A percentile compares a stretch with the other conserved stretches of the same genome.
Evolutionary conservation across 2,888 invertebrate genomes (phyloP).

Genomic region (Hypselothyrea guttata): DNA sequence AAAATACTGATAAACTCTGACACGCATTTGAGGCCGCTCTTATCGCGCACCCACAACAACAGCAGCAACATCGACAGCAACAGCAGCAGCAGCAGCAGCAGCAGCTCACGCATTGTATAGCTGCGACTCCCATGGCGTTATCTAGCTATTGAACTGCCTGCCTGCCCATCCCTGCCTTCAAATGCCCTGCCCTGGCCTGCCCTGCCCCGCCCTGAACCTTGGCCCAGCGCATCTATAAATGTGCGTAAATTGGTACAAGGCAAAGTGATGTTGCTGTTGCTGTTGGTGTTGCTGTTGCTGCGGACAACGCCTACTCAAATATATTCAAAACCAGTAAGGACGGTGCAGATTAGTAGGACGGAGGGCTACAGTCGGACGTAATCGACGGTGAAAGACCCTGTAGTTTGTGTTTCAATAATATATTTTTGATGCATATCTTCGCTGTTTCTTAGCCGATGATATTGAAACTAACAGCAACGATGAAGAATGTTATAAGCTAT

Average conservation of each 20-base stretch:
- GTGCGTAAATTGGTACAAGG: slow-evolving; percentile 77
- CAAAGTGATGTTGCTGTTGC: slow-evolving; percentile 41
- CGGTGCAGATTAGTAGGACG: no score
- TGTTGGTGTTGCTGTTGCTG: slow-evolving; percentile 45
- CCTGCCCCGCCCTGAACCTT: slow-evolving; percentile 62
- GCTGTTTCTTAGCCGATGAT: no score
- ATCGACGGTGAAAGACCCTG: no score
- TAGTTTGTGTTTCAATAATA: no score
- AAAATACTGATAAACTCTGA: slow-evolving; percentile 60
- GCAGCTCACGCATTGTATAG: slow-evolving; percentile 41
- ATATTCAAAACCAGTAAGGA: slow-evolving; percentile 33
- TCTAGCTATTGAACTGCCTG: slow-evolving; percentile 52
- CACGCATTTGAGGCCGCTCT: slow-evolving; percentile 35
- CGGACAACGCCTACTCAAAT: slow-evolving; percentile 71
- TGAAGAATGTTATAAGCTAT: no score
- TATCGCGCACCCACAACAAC: slow-evolving; percentile 73
- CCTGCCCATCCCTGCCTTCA: slow-evolving; percentile 15
- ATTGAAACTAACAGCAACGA: no score
- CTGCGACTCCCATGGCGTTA: slow-evolving; percentile 64
- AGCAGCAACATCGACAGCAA: slow-evolving; percentile 30
- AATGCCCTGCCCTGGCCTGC: slow-evolving; percentile 14
- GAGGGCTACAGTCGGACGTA: no score
- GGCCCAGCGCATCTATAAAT: slow-evolving; percentile 57
- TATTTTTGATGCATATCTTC: no score
- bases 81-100: slow-evolving; percentile 33